Conservation (phyloP, 2,888 invertebrate genomes). For the Drosophila antonietae region DNA sequence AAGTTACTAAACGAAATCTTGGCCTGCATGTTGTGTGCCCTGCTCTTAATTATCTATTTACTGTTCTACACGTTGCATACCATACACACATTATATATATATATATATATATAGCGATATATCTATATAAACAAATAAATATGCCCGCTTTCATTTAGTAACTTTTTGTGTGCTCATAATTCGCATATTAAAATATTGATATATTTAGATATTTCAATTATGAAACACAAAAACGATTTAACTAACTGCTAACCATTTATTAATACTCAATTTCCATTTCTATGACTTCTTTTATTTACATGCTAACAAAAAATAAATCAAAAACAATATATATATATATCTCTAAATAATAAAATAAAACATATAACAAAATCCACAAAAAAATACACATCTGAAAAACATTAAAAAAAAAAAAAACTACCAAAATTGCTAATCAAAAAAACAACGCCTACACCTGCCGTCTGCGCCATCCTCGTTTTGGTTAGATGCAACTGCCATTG, state of each 20-base stretch:
- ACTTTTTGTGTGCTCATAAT: constrained; percentile 70
- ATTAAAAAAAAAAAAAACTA: constrained; percentile 15
- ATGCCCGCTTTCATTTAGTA: constrained; percentile 71
- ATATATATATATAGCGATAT: constrained; percentile 10
- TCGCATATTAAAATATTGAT: constrained; percentile 47
- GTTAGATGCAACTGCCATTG: constrained; percentile 51
- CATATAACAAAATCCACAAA: constrained; percentile 37
- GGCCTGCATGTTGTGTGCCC: constrained; percentile 67
- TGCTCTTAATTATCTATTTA: constrained; percentile 44
- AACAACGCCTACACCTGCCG: constrained; percentile 17
- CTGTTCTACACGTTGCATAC: constrained; percentile 40
- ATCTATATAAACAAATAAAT: not conserved
- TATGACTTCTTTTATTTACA: constrained; percentile 77
- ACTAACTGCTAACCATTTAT: constrained; percentile 74
- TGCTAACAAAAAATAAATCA: constrained; percentile 61
- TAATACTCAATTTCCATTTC: constrained; percentile 79
- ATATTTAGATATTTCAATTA: constrained; percentile 28
- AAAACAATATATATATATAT: constrained; percentile 10
- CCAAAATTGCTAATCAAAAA: constrained; percentile 40
- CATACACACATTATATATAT: constrained; percentile 5
- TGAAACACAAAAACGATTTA: constrained; percentile 38
- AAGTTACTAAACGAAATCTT: constrained; percentile 70
- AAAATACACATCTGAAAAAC: constrained; percentile 29
- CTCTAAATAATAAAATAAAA: constrained; percentile 28
- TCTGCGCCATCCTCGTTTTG: constrained; percentile 17